Percentiles rank a stretch among this genome's conserved stretches.
Evolutionary conservation across 2,113 vertebrate genomes (phyloP).

Genomic region (Upupa epops): DNA sequence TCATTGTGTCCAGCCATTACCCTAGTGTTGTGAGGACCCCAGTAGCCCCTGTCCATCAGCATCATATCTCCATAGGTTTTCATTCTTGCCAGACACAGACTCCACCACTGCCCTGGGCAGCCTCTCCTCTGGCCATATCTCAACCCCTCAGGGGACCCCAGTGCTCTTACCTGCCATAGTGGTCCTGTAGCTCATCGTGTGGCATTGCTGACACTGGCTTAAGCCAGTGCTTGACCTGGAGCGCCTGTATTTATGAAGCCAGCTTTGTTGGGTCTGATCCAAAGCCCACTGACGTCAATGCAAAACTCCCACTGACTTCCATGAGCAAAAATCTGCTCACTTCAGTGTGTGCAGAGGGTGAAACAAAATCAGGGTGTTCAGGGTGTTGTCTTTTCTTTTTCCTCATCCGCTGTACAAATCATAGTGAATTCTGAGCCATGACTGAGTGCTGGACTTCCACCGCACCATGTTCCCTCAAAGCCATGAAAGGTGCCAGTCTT

Average conservation of each 20-base stretch:
- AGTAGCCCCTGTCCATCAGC: too few relatives aligned
- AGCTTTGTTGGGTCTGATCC: neutral
- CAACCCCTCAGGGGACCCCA: rapidly evolving
- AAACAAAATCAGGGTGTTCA: neutral
- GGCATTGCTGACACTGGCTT: neutral
- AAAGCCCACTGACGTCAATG: neutral
- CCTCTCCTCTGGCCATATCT: neutral
- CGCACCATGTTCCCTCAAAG: neutral
- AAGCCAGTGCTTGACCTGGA: neutral
- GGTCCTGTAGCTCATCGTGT: rapidly evolving
- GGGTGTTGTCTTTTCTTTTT: neutral
- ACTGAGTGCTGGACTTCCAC: neutral
- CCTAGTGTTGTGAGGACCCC: too few relatives aligned
- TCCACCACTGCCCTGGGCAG: too few relatives aligned
- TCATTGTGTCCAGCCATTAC: too few relatives aligned
- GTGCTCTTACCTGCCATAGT: neutral
- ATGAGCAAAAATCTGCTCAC: neutral
- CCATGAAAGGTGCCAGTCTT: neutral
- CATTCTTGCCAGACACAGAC: too few relatives aligned
- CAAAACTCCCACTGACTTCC: neutral
- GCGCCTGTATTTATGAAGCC: neutral
- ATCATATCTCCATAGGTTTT: too few relatives aligned
- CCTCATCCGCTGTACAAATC: neutral
- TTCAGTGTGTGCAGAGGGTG: neutral
- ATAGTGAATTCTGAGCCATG: neutral